Conservation (phyloP, 2,888 invertebrate genomes). For the Himalopsyche anomala region DNA sequence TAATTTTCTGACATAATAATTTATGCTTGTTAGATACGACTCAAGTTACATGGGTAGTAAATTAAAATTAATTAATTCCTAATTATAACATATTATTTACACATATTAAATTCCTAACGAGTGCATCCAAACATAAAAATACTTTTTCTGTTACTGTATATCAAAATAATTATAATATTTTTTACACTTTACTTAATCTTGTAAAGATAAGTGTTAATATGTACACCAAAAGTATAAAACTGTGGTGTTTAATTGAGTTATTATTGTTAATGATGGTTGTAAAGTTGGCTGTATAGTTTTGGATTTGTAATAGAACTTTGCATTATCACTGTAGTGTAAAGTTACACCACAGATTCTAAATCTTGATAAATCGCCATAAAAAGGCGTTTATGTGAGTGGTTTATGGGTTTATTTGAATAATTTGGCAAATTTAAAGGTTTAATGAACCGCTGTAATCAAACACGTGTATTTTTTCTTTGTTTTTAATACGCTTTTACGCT, state of each 20-base stretch:
- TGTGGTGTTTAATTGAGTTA: too few species aligned
- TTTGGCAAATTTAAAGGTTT: slow-evolving; percentile 48
- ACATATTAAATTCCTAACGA: neutral
- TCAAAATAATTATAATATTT: neutral
- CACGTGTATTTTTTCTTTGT: slow-evolving; percentile 35
- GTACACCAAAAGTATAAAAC: too few species aligned
- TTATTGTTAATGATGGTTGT: too few species aligned
- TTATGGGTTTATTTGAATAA: slow-evolving; percentile 44
- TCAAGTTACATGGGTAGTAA: too few species aligned
- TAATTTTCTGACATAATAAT: too few species aligned
- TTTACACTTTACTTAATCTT: neutral
- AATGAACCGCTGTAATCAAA: slow-evolving; percentile 45
- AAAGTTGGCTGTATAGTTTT: too few species aligned
- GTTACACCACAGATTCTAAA: neutral
- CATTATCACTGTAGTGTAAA: slow-evolving; percentile 1
- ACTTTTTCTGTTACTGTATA: neutral
- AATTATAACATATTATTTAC: too few species aligned
- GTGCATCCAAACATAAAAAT: slow-evolving; percentile 19
- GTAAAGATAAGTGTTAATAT: neutral
- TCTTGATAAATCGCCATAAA: slow-evolving; percentile 25
- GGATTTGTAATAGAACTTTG: too few species aligned
- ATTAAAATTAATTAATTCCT: too few species aligned
- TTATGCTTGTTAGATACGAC: too few species aligned
- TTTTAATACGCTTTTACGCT: neutral
- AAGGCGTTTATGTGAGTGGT: slow-evolving; percentile 38